Base-by-base conservation (phyloP, 2,113 vertebrate species). In the Archilochus colubris region DNA sequence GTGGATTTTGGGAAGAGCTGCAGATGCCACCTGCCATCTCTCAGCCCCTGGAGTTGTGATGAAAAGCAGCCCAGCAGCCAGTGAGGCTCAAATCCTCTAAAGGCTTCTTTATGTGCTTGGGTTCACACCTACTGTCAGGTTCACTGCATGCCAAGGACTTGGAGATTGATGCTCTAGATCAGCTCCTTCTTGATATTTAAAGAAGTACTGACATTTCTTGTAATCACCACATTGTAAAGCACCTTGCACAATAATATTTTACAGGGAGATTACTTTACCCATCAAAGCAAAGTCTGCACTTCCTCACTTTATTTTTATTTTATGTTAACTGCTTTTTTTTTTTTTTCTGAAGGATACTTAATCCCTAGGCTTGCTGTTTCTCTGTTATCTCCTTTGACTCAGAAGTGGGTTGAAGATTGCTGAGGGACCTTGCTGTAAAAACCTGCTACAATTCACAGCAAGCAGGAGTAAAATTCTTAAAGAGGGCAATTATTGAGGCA, bases 401-500 rank as follows among this genome's bases (percentile, higher is more conserved):
- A 92, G 86, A 94, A 94, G 81, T 82, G 63, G 88, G 80, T 36
- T 84, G 90, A 10, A 51, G 88, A 91, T 84, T 93, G 91, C 88
- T 92, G 68, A 28, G 80, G 53, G 55, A 84, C 93, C 74, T 93
- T 57, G 27, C 83, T 90, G 31, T 89, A 92, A 95, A 96, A 86
- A 88, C 95, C 88, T 93, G 55, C 85, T 82, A 58, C 63, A 59
- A 83, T 91, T 86, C 64, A 74, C 85, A 57, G 87, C 92, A 93
- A 94, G 25, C n/a, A 31, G 54, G 89, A 88, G 78, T 95, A 94
- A 97, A 97, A 96, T 97, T 97, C 97, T 96, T 97, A 96, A 95
- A 97, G 96, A 94, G 97, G 92, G 92, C 97, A 97, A 90, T 98
- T 98, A 98, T 96, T 95, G 97, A 97, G 91, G 95, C 91, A 98